Evolutionary conservation across 1,140 invertebrate genomes (phyloP).

Genomic region (Acromyrmex echinatior): DNA sequence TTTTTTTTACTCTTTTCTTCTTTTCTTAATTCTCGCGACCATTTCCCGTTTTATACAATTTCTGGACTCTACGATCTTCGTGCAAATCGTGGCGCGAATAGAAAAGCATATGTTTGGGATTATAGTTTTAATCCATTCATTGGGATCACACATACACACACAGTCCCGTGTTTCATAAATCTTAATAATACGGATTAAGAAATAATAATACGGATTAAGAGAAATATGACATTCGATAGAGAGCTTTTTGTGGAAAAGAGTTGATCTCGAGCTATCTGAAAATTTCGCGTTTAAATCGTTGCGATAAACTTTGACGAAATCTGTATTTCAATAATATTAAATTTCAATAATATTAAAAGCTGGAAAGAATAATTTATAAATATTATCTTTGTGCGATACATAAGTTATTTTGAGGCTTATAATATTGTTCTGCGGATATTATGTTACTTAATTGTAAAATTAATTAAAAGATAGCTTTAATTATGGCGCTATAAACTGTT

Average conservation of each 20-base stretch:
- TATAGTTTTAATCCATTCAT: slow-evolving; percentile 11
- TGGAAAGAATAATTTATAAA: slow-evolving; percentile 14
- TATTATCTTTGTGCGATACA: slow-evolving; percentile 7
- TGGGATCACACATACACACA: not conserved
- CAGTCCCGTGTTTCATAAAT: not conserved
- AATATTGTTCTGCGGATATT: slow-evolving; percentile 15
- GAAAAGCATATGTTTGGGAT: not conserved
- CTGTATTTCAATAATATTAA: slow-evolving; percentile 14
- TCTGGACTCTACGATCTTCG: not conserved
- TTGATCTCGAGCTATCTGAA: not conserved
- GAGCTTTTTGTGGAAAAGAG: not conserved
- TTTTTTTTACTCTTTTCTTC: not conserved
- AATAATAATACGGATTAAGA: slow-evolving; percentile 6
- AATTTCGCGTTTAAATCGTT: not conserved
- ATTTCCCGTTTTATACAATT: not conserved
- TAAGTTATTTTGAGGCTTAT: slow-evolving; percentile 30
- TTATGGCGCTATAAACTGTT: slow-evolving; percentile 44
- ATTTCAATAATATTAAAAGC: slow-evolving; percentile 16
- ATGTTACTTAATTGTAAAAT: slow-evolving; percentile 53
- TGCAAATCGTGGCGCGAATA: slow-evolving; percentile 14
- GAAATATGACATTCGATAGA: not conserved
- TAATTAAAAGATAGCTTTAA: slow-evolving; percentile 57
- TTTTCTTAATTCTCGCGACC: slow-evolving; percentile 43
- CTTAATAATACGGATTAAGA: not conserved
- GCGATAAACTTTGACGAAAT: not conserved